Percentiles rank a stretch among this genome's conserved stretches.
Evolutionary conservation across 2,888 invertebrate species (phyloP).

Genomic region (Tenodera sinensis): DNA sequence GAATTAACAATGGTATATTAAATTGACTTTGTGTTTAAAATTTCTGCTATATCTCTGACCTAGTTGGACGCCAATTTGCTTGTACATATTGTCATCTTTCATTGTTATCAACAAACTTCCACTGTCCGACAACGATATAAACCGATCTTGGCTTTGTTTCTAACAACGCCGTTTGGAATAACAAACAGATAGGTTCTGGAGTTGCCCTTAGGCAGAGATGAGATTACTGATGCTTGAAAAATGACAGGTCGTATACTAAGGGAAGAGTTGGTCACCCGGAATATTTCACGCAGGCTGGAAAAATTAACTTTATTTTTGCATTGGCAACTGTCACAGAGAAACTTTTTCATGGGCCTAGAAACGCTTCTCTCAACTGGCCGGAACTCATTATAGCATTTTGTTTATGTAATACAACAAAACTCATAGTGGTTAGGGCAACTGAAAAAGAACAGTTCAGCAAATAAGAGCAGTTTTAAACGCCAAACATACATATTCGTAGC

Average conservation of each 20-base stretch:
- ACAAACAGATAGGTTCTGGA: background rate
- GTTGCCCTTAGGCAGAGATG: background rate
- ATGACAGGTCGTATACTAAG: background rate
- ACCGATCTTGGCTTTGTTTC: too few species aligned
- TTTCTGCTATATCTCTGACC: too few species aligned
- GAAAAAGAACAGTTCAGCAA: too few species aligned
- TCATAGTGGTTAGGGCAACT: too few species aligned
- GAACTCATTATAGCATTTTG: background rate
- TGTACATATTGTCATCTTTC: too few species aligned
- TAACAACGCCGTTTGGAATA: background rate
- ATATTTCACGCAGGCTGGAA: background rate
- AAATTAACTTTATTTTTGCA: background rate
- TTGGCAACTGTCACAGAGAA: background rate
- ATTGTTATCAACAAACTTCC: too few species aligned
- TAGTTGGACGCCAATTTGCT: too few species aligned
- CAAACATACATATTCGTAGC: too few species aligned
- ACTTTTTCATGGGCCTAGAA: background rate
- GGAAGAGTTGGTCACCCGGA: background rate
- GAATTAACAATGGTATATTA: too few species aligned
- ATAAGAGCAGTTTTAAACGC: too few species aligned
- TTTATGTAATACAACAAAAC: background rate
- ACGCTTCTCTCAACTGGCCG: background rate
- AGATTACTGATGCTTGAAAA: background rate
- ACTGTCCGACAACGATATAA: too few species aligned
- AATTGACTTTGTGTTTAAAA: too few species aligned